Base-by-base conservation (phyloP, 92 coral and sea anemone genomes). In the Phenganax subtilis region DNA sequence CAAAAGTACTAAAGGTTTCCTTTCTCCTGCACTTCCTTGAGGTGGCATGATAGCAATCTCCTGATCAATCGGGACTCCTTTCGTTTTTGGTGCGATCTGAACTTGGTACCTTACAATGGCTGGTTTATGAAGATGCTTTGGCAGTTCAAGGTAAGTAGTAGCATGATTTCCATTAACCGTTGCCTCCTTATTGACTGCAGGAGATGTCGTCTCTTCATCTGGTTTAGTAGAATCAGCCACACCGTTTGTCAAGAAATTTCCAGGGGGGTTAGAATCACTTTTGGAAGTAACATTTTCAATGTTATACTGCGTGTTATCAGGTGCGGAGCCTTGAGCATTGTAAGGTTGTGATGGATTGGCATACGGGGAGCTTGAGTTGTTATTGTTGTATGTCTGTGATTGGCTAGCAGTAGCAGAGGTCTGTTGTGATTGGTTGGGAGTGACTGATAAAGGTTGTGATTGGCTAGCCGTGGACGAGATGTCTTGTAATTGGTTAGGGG, bases 1-100 rank as follows among this genome's bases (percentile, higher is more conserved):
- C 74, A 83, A 72, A 84, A 87, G 79, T 37, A 84, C 85, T 60
- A 83, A 72, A 66, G 87, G 86, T 28, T 79, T 79, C 8, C 83
- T 60, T 57, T 79, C 74, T 29, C 73, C 83, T 17, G 16, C 30
- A 51, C 58, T 62, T 28, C 73, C 83, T 20, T 63, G 73, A 7
- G 83, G 74, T 55, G 83, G 83, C 83, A 79, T 79, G 10, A 79
- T 79, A 1, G 83, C 72, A 62, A 76, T 76, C 61, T 57, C 81
- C 17, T 76, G 81, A 30, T 76, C 81, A 20, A 76, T 59, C 31
- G 81, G 81, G 10, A 57, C 69, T 0, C 81, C 81, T 29, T 76
- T 76, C 8, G 61, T 59, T 52, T 76, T 76, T 31, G 81, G 81
- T 11, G 69, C 81, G 44, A 76, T 76, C 59, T 76, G 81, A 61